Evolutionary conservation across 2,888 invertebrate species (phyloP), one percentile per base, ranked within the genome.

Genomic region (Zeuzera pyrina): DNA sequence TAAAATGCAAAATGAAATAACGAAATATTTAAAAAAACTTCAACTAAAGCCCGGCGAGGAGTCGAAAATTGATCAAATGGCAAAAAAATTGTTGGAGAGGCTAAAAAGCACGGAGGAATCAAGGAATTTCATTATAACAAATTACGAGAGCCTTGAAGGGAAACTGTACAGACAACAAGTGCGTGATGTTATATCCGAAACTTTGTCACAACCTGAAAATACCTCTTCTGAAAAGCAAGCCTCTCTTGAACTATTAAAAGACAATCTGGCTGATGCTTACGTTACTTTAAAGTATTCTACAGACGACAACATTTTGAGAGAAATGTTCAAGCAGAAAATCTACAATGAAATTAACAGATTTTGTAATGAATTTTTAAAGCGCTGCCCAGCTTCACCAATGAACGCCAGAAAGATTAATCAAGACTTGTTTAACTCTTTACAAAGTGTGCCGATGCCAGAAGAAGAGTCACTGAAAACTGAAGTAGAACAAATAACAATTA

Each of bases 261-360:
- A 71, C 19, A 53, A 52, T 33, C 30, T 76, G 24, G 64, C 60
- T 8, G 69, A 76, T 30, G 66, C 70, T 8, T 76, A 62, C 38
- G 57, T 76, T 7, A 60, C 60, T 31, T 46, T 74, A 29, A 51
- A 61, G 38, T 64, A 53, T 39, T 35, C 52, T 2, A 49, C 52
- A 4, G 39, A 43, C 2, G 43, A 61, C 29, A 39, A 49, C 14
- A 39, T 49, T 12, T 33, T 48, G 26, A 57, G 42, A 42, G 36
- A 41, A 2, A 54, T 47, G 39, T 57, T 55, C 6, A 64, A 52
- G 38, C 40, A 35, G 3, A 64, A 58, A 45, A 58, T 76, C 13
- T 38, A 35, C 0, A 38, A 57, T 14, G 58, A 56, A 47, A 47
- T 74, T 0, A 42, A 43, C 21, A 49, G 49, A 38, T 76, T 71